Evolutionary conservation across 1,140 invertebrate genomes (phyloP).

Genomic region (Steinernema feltiae): DNA sequence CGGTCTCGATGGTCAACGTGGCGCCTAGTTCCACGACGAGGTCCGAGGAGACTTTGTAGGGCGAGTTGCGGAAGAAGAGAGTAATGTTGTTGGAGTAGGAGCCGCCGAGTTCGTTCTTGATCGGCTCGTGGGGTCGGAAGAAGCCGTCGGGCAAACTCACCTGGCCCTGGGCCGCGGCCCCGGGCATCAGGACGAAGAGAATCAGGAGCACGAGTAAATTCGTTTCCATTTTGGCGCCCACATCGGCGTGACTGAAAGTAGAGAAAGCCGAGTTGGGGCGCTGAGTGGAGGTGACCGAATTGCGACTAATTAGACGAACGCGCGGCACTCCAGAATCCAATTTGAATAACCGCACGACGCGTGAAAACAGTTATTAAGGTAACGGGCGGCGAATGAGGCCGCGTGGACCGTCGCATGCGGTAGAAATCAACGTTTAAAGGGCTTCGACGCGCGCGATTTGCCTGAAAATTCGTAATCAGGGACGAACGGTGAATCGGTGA

Average conservation of each 20-base stretch:
- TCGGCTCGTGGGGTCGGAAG: constrained; percentile 42
- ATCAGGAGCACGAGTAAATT: background rate
- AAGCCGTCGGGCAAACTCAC: background rate
- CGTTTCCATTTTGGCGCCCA: constrained; percentile 4
- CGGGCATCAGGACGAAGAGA: background rate
- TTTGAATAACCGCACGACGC: constrained; percentile 9
- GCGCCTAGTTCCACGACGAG: constrained; percentile 42
- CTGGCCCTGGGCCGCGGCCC: background rate
- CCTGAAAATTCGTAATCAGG: background rate
- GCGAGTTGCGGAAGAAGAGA: constrained; percentile 55
- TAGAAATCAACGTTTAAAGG: too few species aligned
- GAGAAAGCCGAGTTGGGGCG: background rate
- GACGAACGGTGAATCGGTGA: background rate
- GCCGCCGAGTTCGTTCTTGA: constrained; percentile 51
- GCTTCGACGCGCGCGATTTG: too few species aligned
- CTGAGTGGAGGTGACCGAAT: constrained; percentile 4
- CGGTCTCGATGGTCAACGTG: constrained; percentile 52
- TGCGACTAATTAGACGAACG: background rate
- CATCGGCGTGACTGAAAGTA: background rate
- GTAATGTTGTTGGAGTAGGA: constrained; percentile 51
- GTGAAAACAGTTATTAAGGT: constrained; percentile 14
- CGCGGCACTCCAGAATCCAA: background rate
- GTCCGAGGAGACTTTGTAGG: constrained; percentile 46
- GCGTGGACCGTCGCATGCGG: too few species aligned
- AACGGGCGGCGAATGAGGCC: too few species aligned